Evolutionary conservation across 2,113 vertebrate species (phyloP), one percentile per base, ranked within the genome.

Genomic region (Micronycteris hirsuta): DNA sequence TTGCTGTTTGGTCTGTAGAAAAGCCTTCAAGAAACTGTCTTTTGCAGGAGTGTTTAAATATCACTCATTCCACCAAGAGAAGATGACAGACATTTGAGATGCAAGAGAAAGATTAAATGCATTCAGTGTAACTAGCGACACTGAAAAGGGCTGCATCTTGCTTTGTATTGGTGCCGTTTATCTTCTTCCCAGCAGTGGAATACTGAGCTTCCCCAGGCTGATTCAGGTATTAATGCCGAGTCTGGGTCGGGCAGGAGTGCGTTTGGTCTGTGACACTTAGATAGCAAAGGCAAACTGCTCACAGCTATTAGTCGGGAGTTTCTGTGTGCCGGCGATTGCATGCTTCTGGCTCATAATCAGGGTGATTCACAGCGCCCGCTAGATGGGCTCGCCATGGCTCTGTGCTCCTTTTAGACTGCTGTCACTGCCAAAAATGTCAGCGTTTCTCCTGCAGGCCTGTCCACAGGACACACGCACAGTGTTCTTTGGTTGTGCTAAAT

Each of bases 241-340:
- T 65, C 41, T 74, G 93, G 86, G 94, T 97, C 52, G 11, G 82
- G 97, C 95, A 82, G 88, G 91, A 95, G 89, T 81, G 94, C 96
- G 91, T 78, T 96, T 91, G 15, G 94, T 81, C 91, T 98, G 96
- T 7, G 87, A 68, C 94, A 91, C 94, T 93, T 84, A 96, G 97
- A 97, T 97, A 97, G 97, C 93, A 63, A 71, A 97, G 91, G 96
- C 78, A 86, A 91, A 94, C 90, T 71, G 95, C 96, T 96, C 94
- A 71, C 20, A 26, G 96, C 94, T 94, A 45, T 97, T 83, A 36
- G 82, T 97, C 96, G 94, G 86, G 94, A 89, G 91, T 78, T 85
- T 47, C 96, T 97, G 96, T 13, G 7, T 45, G 82, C 94, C 92
- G 86, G 88, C 3, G 96, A 97, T 96, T 97, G 94, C 88, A 89